Conservation (phyloP, 2,888 invertebrate genomes). For the Pterostichus madidus region DNA sequence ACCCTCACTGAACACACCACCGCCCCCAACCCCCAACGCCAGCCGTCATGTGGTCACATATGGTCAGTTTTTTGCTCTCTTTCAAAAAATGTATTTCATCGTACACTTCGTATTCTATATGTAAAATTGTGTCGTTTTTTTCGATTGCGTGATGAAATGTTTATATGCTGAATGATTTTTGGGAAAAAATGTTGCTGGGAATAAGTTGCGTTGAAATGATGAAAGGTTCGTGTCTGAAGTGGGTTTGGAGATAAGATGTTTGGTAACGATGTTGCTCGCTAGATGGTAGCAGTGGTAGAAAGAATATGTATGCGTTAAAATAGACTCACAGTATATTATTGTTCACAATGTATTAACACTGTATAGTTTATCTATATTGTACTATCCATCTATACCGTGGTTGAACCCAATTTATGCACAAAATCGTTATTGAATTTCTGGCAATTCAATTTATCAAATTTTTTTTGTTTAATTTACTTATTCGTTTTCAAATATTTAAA, state of each 20-base stretch:
- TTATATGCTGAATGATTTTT: constrained; percentile 25
- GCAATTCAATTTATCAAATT: no score
- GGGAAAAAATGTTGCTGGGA: neutral
- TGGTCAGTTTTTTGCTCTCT: constrained; percentile 64
- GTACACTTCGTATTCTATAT: constrained; percentile 45
- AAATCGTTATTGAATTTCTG: no score
- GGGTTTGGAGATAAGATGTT: constrained; percentile 46
- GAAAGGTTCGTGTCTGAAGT: constrained; percentile 41
- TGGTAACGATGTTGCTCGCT: constrained; percentile 7
- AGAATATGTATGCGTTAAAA: neutral
- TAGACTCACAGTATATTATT: no score
- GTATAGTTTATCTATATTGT: no score
- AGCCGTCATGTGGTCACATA: constrained; percentile 66
- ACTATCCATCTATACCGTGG: no score
- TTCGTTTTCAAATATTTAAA: no score
- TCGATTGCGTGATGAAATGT: constrained; percentile 27
- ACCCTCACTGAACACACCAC: neutral
- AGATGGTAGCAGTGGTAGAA: constrained; percentile 32
- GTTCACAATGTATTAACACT: no score
- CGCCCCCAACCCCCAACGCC: constrained; percentile 10
- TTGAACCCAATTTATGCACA: no score
- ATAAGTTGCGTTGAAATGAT: neutral
- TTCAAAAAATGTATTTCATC: constrained; percentile 48
- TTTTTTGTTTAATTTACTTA: no score
- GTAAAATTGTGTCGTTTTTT: constrained; percentile 64